Base-by-base conservation (phyloP, 2,888 invertebrate genomes). In the Rotaria magnacalcarata region DNA sequence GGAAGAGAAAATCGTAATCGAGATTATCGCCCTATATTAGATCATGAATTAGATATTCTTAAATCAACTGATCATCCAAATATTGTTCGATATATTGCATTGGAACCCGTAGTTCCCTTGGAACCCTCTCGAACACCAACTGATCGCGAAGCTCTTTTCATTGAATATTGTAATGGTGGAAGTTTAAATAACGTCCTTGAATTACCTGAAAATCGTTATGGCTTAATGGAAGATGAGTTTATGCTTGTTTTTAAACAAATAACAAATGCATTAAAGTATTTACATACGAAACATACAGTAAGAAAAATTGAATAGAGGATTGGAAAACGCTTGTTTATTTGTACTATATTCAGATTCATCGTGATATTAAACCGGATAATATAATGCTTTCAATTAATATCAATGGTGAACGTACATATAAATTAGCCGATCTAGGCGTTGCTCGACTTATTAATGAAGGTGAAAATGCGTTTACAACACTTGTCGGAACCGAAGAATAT, bases 351-450 rank as follows among this genome's bases (percentile, higher is more conserved):
- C 24, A 24, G 80, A 96, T 97, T 0, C 97, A 97, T 90, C 93
- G 97, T 88, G 97, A 97, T 91, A 92, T 97, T 50, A 97, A 97
- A 90, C 97, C 97, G 0, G 97, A 96, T 16, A 97, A 97, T 90
- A 97, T 97, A 41, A 96, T 97, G 95, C 96, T 96, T 91, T 97
- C 95, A 90, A 95, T 96, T 84, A 94, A 95, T 84, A 95, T 96
- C 89, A 96, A 97, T 92, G 96, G 96, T 84, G 90, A 90, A 91
- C 91, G 88, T 0, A 93, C 96, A 84, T 95, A 95, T 89, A 95
- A 95, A 89, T 91, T 97, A 86, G 97, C 97, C 0, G 97, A 97
- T 91, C 97, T 97, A 92, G 97, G 97, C 50, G 97, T 97, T 27
- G 97, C 97, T 0, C 92, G 97, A 88, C 96, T 97, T 90, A 91